These are phyloP conservation scores for Tolypeutes matacus DNA, from an alignment of 2,797 vertebrate genomes.

Conservation along the genomic window DNA sequence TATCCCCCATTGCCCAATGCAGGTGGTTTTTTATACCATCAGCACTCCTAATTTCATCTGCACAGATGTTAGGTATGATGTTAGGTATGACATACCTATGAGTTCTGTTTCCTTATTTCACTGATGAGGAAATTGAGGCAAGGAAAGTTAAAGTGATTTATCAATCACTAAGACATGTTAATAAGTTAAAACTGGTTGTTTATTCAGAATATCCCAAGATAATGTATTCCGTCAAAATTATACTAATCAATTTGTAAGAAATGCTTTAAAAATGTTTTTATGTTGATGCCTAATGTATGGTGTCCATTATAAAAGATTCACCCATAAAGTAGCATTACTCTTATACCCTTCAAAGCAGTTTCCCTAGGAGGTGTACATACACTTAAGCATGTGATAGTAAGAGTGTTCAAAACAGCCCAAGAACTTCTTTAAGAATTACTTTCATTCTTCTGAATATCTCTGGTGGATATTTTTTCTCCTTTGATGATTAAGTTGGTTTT, in stretches of 20 bases:
- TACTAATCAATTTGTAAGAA: constrained; percentile 22
- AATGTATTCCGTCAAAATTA: constrained; percentile 27
- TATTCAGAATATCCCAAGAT: constrained; percentile 19
- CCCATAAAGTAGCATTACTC: not conserved
- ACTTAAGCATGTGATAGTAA: not conserved
- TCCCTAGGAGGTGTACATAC: not conserved
- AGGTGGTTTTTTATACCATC: not conserved
- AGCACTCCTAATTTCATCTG: constrained; percentile 36
- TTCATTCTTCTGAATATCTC: constrained; percentile 44
- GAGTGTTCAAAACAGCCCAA: constrained; percentile 19
- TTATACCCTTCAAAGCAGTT: not conserved
- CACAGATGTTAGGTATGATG: not conserved
- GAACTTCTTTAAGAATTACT: constrained; percentile 41
- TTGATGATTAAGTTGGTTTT: constrained; percentile 50
- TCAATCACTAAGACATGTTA: constrained; percentile 35
- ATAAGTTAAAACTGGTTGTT: constrained; percentile 2
- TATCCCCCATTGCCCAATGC: constrained; percentile 1
- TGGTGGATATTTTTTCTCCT: constrained; percentile 23
- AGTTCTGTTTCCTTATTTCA: constrained; percentile 25
- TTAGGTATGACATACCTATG: not conserved
- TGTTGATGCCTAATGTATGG: not conserved
- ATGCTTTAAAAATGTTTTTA: constrained; percentile 37
- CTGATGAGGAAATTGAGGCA: constrained; percentile 6
- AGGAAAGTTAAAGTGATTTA: constrained; percentile 33
- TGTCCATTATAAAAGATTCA: not conserved